Percentiles rank a stretch among this genome's conserved stretches.
Evolutionary conservation across 2,797 vertebrate genomes (phyloP).

Genomic region (Mallotus villosus): DNA sequence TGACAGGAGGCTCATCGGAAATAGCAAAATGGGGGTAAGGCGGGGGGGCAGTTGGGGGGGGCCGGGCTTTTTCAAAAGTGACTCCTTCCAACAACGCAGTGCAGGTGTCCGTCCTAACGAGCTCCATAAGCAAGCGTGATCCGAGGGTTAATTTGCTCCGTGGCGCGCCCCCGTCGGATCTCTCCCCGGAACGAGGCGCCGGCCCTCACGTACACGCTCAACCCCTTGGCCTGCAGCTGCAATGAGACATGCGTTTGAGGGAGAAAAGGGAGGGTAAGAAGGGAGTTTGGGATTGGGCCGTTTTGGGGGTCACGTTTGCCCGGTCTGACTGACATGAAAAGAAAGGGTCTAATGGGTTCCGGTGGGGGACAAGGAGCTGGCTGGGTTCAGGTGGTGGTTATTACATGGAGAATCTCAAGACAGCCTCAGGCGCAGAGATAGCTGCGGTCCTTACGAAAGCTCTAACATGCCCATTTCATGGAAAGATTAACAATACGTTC

Average conservation of each 20-base stretch:
- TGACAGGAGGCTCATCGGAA: constrained; percentile 11
- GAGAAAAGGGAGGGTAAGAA: constrained; percentile 1
- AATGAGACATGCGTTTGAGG: constrained; percentile 38
- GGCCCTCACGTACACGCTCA: background rate
- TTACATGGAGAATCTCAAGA: constrained; percentile 21
- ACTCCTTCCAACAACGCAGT: constrained; percentile 34
- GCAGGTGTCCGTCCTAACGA: constrained; percentile 64
- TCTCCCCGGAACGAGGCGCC: constrained; percentile 22
- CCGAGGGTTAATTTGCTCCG: constrained; percentile 67
- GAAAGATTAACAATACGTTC: too few species aligned
- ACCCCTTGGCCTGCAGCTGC: constrained; percentile 1
- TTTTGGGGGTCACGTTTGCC: constrained; percentile 22
- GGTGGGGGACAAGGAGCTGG: background rate
- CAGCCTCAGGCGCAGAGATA: background rate
- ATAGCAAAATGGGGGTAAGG: background rate
- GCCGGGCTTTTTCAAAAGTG: constrained; percentile 31
- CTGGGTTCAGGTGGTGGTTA: constrained; percentile 20
- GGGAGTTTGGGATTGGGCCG: constrained; percentile 11
- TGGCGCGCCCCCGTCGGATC: constrained; percentile 38
- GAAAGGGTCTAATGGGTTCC: constrained; percentile 19
- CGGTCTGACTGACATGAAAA: constrained; percentile 11
- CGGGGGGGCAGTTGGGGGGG: background rate
- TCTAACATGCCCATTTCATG: too few species aligned
- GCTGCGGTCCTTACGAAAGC: background rate
- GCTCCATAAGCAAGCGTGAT: constrained; percentile 51